Evolutionary conservation across 2,113 vertebrate species (phyloP).

Genomic region (Misgurnus mizolepis): DNA sequence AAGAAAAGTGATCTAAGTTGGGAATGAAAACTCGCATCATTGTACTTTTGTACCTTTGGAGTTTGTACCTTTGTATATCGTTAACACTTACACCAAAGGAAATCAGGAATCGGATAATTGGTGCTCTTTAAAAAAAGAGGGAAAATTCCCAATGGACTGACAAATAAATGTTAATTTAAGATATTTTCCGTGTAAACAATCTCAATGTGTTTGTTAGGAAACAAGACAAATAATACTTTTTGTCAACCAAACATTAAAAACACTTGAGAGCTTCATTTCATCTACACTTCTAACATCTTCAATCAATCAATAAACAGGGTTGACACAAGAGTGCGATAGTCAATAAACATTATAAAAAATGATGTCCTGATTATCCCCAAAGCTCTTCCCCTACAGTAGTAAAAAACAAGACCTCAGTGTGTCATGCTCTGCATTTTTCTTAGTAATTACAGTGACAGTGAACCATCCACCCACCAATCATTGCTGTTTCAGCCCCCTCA

Average conservation of each 20-base stretch:
- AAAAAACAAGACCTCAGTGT: constrained; percentile 34
- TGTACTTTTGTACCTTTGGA: no score
- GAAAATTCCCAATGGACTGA: no score
- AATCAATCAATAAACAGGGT: constrained; percentile 8
- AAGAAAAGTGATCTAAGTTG: no score
- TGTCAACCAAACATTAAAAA: not conserved
- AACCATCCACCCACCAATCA: constrained; percentile 40
- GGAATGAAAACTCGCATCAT: no score
- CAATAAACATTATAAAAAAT: constrained; percentile 23
- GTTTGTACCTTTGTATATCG: no score
- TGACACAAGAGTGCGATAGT: not conserved
- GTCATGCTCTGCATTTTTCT: constrained; percentile 26
- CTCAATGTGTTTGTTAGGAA: no score
- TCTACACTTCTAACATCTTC: not conserved
- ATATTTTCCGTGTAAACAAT: no score
- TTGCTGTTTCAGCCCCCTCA: constrained; percentile 27
- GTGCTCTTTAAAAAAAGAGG: no score
- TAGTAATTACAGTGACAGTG: constrained; percentile 43
- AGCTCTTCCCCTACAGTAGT: not conserved
- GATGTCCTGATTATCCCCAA: constrained; percentile 9
- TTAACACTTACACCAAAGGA: no score
- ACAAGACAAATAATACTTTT: not conserved
- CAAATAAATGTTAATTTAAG: no score
- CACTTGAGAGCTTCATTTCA: not conserved
- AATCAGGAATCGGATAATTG: no score